Conservation (phyloP, 2,888 invertebrate species). For the Tanytarsus gracilentus region DNA sequence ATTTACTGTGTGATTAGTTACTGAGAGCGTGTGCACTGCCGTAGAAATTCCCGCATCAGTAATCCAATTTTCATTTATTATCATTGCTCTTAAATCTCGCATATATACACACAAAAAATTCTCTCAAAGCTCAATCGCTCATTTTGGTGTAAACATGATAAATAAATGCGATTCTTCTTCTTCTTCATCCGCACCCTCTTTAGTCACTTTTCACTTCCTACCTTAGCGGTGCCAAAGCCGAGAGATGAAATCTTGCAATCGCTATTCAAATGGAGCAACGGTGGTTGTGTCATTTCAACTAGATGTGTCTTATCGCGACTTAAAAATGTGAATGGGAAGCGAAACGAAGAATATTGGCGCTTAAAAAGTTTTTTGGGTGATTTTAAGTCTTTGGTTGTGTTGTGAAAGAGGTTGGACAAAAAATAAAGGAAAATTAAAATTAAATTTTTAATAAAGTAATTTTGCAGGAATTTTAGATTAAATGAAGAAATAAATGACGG, state of each 20-base stretch:
- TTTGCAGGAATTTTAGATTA: too few relatives aligned
- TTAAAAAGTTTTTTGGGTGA: too few relatives aligned
- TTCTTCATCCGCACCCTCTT: background rate
- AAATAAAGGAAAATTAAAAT: too few relatives aligned
- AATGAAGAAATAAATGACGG: too few relatives aligned
- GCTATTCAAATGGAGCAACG: conserved; percentile 44
- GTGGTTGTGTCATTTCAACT: conserved; percentile 5
- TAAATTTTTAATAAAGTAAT: background rate
- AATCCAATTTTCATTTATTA: background rate
- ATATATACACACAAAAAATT: too few relatives aligned
- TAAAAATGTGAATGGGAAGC: background rate
- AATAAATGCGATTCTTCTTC: too few relatives aligned
- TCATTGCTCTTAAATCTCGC: background rate
- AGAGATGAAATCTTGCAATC: conserved; percentile 51
- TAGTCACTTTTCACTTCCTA: conserved; percentile 35
- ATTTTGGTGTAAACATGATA: background rate
- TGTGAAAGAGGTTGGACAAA: background rate
- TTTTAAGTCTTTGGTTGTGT: background rate
- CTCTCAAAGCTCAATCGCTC: too few relatives aligned
- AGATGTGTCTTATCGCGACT: conserved; percentile 2
- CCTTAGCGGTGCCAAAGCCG: conserved; percentile 57
- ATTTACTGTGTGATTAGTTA: too few relatives aligned
- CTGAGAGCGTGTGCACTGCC: too few relatives aligned
- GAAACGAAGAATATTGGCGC: too few relatives aligned
- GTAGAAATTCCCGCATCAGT: background rate